Base-by-base conservation (phyloP, 1,140 invertebrate species). In the Neelides sp. region DNA sequence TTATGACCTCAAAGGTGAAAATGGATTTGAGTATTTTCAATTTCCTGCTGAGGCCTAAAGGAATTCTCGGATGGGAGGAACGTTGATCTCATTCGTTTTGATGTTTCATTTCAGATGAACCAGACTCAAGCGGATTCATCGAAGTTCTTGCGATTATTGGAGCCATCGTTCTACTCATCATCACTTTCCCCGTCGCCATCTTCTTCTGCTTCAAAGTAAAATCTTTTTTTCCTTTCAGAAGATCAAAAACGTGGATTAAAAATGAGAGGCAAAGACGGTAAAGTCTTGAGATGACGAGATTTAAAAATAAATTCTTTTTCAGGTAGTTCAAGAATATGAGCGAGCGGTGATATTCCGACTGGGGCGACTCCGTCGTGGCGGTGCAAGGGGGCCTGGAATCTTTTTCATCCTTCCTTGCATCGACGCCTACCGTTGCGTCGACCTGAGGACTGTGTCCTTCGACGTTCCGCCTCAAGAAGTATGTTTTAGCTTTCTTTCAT, bases 401-500 rank as follows among this genome's bases (percentile, higher is more conserved):
- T 92, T 94, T 64, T 92, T 93, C 64, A 77, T 93, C 7, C 71
- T 92, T 37, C 88, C 89, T 1, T 94, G 89, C 64, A 81, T 94
- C 50, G 90, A 95, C 64, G 84, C 80, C 24, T 92, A 90, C 63
- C 78, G 82, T 35, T 87, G 85, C 66, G 85, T 88, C 4, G 88
- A 94, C 65, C 68, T 93, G 40, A 74, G 89, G 48, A 85, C 83
- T 5, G 76, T 89, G 50, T 90, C 87, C 1, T 94, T 94, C 64
- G 90, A 94, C 64, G 87, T 96, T 24, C 90, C 91, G 30, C 88
- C 90, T 8, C 90, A 94, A 72, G 90, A 94, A 75, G 89, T 91
- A 75, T 67, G 71, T 65, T 37, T 34, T 36, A 57, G 35, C 35
- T 46, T 39, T 46, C 36, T 55, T 23, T 50, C 23, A 27, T 36